These are phyloP conservation scores for Tetanocera ferruginea DNA, from an alignment of 2,888 invertebrate species.

Conservation along the genomic window DNA sequence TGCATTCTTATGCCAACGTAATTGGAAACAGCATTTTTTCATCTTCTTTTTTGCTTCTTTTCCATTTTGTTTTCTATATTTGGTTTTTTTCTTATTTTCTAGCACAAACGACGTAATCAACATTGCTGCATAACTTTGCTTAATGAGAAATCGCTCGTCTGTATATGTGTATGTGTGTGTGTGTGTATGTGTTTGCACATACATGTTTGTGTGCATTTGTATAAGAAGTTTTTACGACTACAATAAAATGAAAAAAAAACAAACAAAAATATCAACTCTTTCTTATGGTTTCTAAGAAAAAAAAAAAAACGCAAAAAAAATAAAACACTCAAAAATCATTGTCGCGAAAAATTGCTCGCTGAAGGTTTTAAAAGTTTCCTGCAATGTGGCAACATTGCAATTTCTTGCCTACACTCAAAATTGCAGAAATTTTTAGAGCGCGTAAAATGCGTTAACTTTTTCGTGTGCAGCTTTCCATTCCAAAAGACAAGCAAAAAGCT, in stretches of 20 bases:
- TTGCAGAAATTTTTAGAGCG: too few species aligned
- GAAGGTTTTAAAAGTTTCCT: too few species aligned
- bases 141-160: slow-evolving; percentile 4
- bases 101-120: slow-evolving; percentile 29
- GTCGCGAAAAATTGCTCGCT: too few species aligned
- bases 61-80: slow-evolving; percentile 1
- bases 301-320: neutral
- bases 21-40: slow-evolving; percentile 13
- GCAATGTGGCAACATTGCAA: too few species aligned
- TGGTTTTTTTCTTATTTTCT: neutral
- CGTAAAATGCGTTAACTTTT: too few species aligned
- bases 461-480: too few species aligned
- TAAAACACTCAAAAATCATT: neutral
- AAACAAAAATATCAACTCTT: slow-evolving; percentile 12
- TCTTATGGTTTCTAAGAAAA: neutral
- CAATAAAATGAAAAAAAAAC: neutral
- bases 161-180: slow-evolving; percentile 28
- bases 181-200: neutral
- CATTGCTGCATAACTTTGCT: slow-evolving; percentile 34
- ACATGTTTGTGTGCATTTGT: neutral
- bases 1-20: slow-evolving; percentile 6
- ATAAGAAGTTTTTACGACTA: neutral
- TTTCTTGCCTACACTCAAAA: too few species aligned
- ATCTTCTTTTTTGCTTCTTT: slow-evolving; percentile 26
- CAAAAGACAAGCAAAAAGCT: too few species aligned